Evolutionary conservation across 2,113 vertebrate species (phyloP).

Genomic region (Chroicocephalus ridibundus): DNA sequence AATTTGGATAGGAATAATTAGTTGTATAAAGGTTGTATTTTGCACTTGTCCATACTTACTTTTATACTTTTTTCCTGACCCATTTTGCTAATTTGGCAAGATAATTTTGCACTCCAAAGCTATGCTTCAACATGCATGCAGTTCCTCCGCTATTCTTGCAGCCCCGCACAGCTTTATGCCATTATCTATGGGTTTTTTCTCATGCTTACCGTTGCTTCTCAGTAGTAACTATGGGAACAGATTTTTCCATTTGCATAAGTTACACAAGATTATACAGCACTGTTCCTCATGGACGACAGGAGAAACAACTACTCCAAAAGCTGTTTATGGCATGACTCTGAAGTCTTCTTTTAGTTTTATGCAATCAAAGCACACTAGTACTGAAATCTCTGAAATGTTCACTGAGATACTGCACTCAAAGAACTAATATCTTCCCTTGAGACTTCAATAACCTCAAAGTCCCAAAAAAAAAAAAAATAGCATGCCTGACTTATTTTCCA

Average conservation of each 20-base stretch:
- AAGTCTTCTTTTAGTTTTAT: constrained; percentile 18
- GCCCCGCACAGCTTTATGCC: neutral
- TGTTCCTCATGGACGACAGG: neutral
- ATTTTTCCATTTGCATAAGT: constrained; percentile 5
- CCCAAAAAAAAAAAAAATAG: neutral
- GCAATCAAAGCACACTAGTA: constrained; percentile 10
- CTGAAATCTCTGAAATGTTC: constrained; percentile 7
- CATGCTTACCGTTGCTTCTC: neutral
- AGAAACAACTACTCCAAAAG: constrained; percentile 17
- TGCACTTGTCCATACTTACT: neutral
- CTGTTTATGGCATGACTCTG: neutral
- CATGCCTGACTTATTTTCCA: neutral
- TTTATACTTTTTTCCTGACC: neutral
- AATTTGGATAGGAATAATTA: neutral
- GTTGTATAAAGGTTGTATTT: neutral
- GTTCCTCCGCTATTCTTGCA: neutral
- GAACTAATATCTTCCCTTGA: constrained; percentile 10
- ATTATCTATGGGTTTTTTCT: neutral
- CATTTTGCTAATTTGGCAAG: neutral
- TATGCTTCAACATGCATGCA: neutral
- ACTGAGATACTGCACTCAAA: neutral
- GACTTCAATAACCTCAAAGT: constrained; percentile 12
- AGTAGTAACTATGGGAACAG: constrained; percentile 24
- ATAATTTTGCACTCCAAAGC: neutral
- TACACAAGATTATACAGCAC: neutral